phyloP scores from a whole-genome alignment of 2,797 vertebrate genomes.

The Denticeps clupeoides region DNA sequence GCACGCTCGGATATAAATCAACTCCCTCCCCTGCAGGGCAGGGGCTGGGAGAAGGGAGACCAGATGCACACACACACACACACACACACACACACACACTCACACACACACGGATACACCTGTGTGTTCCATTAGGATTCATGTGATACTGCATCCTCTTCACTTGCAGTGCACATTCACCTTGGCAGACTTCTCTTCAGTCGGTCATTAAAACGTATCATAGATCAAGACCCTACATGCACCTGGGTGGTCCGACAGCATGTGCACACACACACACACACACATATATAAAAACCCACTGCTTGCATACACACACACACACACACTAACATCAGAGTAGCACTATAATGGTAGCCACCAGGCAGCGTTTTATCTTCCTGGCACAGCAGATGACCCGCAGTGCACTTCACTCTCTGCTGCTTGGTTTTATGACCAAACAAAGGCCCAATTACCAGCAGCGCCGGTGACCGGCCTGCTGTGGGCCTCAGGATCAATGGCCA shows the following conservation, averaged over 20 bases:
- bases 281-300: neutral
- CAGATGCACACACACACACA: neutral
- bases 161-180: too few species aligned
- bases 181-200: too few species aligned
- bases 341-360: slow-evolving; percentile 2
- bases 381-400: slow-evolving; percentile 3
- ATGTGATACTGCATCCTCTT: too few species aligned
- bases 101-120: too few species aligned
- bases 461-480: neutral
- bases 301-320: neutral
- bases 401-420: slow-evolving; percentile 11
- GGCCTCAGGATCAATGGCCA: neutral
- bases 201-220: too few species aligned
- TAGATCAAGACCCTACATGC: too few species aligned
- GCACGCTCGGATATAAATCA: slow-evolving; percentile 8
- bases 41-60: too few species aligned
- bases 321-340: neutral
- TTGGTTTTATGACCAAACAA: slow-evolving; percentile 5
- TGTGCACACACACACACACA: neutral
- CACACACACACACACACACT: neutral
- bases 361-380: slow-evolving; percentile 8
- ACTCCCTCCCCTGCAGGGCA: neutral
- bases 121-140: too few species aligned
- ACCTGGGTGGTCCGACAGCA: neutral
- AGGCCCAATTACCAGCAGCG: neutral